phyloP scores from a whole-genome alignment of 2,113 vertebrate genomes.

The Acanthisitta chloris region DNA sequence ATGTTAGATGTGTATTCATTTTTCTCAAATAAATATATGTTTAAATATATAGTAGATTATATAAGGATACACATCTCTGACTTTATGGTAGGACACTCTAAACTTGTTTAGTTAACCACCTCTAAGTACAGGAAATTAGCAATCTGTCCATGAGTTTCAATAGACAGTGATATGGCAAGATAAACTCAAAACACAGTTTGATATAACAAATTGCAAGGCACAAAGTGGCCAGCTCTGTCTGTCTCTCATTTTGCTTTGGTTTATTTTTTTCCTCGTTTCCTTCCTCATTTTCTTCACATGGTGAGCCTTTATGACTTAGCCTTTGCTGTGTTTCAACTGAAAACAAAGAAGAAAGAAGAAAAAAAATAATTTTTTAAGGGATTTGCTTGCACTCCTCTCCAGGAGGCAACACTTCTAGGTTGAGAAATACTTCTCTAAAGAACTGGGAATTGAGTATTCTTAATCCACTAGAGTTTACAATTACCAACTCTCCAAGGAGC shows the following conservation, averaged over 20 bases:
- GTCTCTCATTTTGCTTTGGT: background rate
- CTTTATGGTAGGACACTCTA: background rate
- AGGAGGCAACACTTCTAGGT: background rate
- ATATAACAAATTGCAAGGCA: background rate
- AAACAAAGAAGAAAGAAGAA: background rate
- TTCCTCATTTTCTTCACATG: background rate
- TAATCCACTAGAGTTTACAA: conserved; percentile 41
- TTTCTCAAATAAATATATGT: background rate
- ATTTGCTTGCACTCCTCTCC: background rate
- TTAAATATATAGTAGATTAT: background rate
- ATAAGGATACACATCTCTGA: fast-evolving
- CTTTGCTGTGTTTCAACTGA: background rate
- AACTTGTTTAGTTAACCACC: background rate
- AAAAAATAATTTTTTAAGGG: background rate
- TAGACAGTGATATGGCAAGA: background rate
- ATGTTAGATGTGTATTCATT: too few relatives aligned
- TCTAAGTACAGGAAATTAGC: background rate
- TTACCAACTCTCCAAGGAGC: background rate
- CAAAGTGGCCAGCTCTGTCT: background rate
- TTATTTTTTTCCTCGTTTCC: background rate
- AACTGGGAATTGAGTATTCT: background rate
- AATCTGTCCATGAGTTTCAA: background rate
- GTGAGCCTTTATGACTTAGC: background rate
- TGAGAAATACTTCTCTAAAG: conserved; percentile 23
- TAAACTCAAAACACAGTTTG: background rate